Percentiles rank a stretch among this genome's conserved stretches.
These are phyloP conservation scores for Sciurus niger DNA, from an alignment of 2,113 vertebrate genomes.

Conservation along the genomic window DNA sequence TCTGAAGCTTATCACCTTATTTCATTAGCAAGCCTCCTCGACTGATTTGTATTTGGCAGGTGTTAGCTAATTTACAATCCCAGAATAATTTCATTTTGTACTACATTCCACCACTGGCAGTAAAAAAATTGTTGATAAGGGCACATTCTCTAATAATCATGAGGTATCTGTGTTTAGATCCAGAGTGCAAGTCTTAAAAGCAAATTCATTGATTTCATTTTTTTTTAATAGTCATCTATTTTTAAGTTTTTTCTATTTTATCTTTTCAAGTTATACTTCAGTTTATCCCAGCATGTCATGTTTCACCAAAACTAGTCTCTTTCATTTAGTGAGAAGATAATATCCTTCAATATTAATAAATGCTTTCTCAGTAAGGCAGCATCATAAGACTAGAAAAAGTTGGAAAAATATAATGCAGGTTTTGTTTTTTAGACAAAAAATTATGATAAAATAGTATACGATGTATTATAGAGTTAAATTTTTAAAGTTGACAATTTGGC, in stretches of 20 bases:
- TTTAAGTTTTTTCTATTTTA: neutral
- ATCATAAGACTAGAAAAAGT: neutral
- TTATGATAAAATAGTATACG: neutral
- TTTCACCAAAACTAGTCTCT: slow-evolving; percentile 32
- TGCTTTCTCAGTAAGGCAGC: neutral
- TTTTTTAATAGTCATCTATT: neutral
- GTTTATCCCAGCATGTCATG: neutral
- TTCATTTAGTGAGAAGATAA: neutral
- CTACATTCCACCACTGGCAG: neutral
- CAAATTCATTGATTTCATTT: neutral
- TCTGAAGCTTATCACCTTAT: slow-evolving; percentile 48
- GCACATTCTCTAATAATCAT: neutral
- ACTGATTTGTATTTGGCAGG: slow-evolving; percentile 47
- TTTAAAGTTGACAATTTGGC: neutral
- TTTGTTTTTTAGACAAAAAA: neutral
- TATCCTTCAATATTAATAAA: neutral
- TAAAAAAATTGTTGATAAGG: neutral
- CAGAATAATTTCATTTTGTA: slow-evolving; percentile 29
- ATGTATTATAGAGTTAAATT: neutral
- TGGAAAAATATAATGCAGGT: neutral
- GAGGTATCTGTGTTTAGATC: too few species aligned
- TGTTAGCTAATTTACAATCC: slow-evolving; percentile 46
- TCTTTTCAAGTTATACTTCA: neutral
- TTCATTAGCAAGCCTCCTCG: slow-evolving; percentile 15
- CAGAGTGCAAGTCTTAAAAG: neutral